Conservation (phyloP, 2,888 invertebrate species). For the Lydus trimaculatus region DNA sequence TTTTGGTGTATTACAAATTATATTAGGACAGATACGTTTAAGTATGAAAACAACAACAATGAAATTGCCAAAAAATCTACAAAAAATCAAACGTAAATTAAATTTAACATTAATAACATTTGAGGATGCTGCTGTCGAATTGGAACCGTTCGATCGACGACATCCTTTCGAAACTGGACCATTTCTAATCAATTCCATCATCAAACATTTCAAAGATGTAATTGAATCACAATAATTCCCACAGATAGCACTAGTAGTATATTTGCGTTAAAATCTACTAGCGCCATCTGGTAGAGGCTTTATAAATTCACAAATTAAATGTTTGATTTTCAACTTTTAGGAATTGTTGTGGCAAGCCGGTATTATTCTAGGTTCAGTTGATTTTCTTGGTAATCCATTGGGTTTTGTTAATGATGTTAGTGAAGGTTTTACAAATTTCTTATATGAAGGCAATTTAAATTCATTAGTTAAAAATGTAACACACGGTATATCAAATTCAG, state of each 20-base stretch:
- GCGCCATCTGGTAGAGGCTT: too few species aligned
- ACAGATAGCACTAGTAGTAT: too few species aligned
- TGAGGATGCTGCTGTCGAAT: conserved; percentile 93
- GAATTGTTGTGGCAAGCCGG: conserved; percentile 95
- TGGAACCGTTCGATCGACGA: conserved; percentile 85
- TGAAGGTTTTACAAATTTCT: conserved; percentile 91
- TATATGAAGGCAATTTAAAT: conserved; percentile 91
- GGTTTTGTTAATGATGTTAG: conserved; percentile 96
- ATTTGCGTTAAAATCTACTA: too few species aligned
- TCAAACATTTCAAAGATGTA: conserved; percentile 82
- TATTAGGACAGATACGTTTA: conserved; percentile 74
- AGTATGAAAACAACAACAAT: conserved; percentile 85
- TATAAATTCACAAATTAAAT: too few species aligned
- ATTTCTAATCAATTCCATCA: conserved; percentile 80
- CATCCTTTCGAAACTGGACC: conserved; percentile 93
- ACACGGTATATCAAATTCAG: conserved; percentile 96
- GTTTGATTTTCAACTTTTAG: too few species aligned
- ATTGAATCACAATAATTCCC: too few species aligned
- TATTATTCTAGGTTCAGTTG: conserved; percentile 93
- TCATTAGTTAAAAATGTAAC: conserved; percentile 95
- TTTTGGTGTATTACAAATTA: conserved; percentile 58
- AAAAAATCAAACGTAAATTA: conserved; percentile 81
- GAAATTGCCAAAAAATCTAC: conserved; percentile 79
- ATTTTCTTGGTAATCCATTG: conserved; percentile 96
- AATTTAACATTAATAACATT: conserved; percentile 92